Evolutionary conservation across 2,113 vertebrate species (phyloP).

Genomic region (Dermatemys mawii): DNA sequence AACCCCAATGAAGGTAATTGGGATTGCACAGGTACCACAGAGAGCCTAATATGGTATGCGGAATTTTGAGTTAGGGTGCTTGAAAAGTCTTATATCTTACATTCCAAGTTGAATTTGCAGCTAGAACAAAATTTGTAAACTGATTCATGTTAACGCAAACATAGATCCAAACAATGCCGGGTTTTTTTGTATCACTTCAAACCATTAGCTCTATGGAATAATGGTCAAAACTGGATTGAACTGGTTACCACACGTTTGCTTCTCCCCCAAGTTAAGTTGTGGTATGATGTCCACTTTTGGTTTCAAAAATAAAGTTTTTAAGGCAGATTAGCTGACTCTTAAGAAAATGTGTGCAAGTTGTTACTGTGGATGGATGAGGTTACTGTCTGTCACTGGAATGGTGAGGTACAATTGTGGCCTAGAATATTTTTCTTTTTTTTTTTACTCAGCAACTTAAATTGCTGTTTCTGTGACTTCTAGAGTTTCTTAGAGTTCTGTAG

Average conservation of each 20-base stretch:
- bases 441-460: neutral
- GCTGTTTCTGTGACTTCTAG: neutral
- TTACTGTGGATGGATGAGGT: neutral
- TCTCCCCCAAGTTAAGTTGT: neutral
- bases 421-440: neutral
- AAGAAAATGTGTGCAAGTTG: neutral
- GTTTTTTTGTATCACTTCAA: neutral
- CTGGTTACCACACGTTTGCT: accelerated
- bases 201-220: accelerated
- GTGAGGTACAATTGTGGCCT: neutral
- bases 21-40: neutral
- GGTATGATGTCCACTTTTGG: neutral
- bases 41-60: neutral
- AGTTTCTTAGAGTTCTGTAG: neutral
- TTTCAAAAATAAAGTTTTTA: neutral
- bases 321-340: neutral
- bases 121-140: neutral
- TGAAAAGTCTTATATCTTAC: neutral
- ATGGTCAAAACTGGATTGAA: neutral
- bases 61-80: neutral
- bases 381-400: neutral
- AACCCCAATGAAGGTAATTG: neutral
- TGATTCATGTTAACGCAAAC: neutral
- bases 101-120: neutral
- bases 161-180: neutral